A percentile compares a stretch with the other conserved stretches of the same genome.
Conservation (phyloP, 2,113 vertebrate species). For the Vombatus ursinus region DNA sequence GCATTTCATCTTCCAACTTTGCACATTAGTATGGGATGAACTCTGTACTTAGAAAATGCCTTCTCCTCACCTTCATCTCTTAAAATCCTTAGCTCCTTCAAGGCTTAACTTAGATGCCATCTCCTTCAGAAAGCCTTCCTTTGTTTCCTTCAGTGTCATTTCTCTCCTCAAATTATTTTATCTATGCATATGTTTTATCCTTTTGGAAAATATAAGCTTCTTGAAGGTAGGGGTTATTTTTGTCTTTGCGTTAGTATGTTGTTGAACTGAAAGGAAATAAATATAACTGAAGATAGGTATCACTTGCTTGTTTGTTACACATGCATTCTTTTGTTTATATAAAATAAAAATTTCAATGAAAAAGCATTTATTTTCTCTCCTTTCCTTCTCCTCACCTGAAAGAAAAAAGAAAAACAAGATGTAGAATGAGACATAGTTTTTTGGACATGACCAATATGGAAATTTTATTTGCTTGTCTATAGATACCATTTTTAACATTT, state of each 20-base stretch:
- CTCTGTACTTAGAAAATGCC: background rate
- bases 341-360: background rate
- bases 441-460: background rate
- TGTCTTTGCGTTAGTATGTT: background rate
- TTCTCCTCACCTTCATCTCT: background rate
- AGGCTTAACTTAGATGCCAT: background rate
- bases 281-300: background rate
- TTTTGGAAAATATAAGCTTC: background rate
- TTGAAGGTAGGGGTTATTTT: background rate
- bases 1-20: background rate
- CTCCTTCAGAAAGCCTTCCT: background rate
- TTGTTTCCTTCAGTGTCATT: background rate
- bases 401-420: background rate
- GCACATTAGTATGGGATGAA: background rate
- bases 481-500: conserved; percentile 2
- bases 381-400: background rate
- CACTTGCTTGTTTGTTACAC: background rate
- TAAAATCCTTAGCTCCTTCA: background rate
- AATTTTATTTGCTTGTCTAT: background rate
- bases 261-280: background rate
- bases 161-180: background rate
- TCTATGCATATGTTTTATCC: background rate
- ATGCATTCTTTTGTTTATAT: background rate
- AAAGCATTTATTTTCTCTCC: background rate
- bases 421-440: background rate